These are phyloP conservation scores for Campylomormyrus tamandua DNA, from an alignment of 2,113 vertebrate species.

Conservation along the genomic window DNA sequence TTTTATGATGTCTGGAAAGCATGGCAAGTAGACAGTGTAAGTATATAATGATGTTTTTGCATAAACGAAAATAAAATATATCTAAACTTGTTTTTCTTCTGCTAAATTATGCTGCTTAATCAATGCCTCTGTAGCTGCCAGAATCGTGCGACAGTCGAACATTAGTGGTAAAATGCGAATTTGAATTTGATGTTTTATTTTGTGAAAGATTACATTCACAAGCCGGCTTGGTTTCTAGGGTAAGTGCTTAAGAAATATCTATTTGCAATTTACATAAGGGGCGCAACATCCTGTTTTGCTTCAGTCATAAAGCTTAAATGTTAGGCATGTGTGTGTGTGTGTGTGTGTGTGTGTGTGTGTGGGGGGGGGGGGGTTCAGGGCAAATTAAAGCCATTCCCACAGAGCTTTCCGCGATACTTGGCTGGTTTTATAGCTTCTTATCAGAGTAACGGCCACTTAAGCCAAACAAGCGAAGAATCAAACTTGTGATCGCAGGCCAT, in stretches of 20 bases:
- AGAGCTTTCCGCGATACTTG: neutral
- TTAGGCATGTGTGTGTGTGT: neutral
- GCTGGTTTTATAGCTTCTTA: neutral
- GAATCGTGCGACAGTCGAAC: neutral
- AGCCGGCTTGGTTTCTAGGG: neutral
- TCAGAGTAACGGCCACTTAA: neutral
- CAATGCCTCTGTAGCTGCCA: neutral
- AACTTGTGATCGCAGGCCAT: neutral
- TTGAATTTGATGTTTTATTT: neutral
- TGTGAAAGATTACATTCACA: neutral
- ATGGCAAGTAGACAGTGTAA: neutral
- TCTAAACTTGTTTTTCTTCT: neutral
- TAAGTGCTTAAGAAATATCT: neutral
- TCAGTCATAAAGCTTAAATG: neutral
- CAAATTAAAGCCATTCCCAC: neutral
- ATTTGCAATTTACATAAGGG: neutral
- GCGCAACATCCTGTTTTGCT: neutral
- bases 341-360: neutral
- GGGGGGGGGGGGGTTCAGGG: neutral
- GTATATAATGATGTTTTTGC: neutral
- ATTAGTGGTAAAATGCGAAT: neutral
- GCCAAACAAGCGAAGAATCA: neutral
- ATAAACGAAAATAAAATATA: neutral
- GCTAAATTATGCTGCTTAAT: neutral
- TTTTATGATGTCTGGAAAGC: neutral